phyloP scores from a whole-genome alignment of 2,113 vertebrate genomes.

The Crotalus tigris region DNA sequence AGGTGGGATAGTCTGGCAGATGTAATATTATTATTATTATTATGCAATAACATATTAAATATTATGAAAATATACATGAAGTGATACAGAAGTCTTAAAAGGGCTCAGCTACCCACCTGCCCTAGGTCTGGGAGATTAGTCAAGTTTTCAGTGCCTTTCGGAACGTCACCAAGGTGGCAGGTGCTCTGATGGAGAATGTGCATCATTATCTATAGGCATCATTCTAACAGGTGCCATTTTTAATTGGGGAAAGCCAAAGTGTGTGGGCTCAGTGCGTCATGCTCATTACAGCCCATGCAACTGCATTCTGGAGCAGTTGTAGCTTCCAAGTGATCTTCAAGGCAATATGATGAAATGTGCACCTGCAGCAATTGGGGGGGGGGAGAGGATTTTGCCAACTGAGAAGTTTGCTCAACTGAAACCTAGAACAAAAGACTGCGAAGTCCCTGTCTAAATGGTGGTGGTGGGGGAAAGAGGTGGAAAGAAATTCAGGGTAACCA shows the following conservation, averaged over 20 bases:
- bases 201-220: not conserved
- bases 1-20: too few species aligned
- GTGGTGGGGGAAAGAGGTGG: not conserved
- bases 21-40: too few species aligned
- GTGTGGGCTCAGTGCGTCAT: not conserved
- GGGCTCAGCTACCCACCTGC: not conserved
- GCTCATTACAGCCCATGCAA: not conserved
- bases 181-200: not conserved
- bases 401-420: not conserved
- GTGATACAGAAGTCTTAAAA: not conserved
- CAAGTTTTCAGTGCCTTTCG: not conserved
- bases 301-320: not conserved
- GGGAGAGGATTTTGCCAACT: not conserved
- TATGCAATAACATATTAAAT: not conserved
- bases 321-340: not conserved
- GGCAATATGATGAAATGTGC: not conserved
- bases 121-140: not conserved
- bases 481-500: not conserved
- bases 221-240: not conserved
- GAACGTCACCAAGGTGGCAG: not conserved
- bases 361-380: not conserved
- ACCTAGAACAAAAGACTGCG: not conserved
- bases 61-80: not conserved
- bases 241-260: not conserved
- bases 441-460: not conserved